These are phyloP conservation scores for Drosophila dives DNA, from an alignment of 2,888 invertebrate genomes.

Conservation along the genomic window DNA sequence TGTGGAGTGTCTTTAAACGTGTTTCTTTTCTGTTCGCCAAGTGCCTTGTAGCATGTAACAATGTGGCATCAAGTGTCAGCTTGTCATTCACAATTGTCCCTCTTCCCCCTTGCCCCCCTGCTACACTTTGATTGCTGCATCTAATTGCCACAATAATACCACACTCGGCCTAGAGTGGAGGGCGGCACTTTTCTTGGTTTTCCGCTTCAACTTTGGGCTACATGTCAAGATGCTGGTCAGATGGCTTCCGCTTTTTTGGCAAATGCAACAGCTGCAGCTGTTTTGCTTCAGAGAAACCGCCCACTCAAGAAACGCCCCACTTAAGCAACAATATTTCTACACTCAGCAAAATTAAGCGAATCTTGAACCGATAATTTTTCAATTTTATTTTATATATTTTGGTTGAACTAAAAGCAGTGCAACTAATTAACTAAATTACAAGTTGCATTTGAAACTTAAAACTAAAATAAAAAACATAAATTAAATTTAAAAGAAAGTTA, in stretches of 20 bases:
- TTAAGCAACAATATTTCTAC: not conserved
- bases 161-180: conserved; percentile 11
- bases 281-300: conserved; percentile 43
- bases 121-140: conserved; percentile 26
- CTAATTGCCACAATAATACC: conserved; percentile 47
- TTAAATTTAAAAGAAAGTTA: too few species aligned
- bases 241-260: conserved; percentile 47
- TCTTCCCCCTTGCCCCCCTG: conserved; percentile 3
- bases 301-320: not conserved
- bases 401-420: not conserved
- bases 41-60: conserved; percentile 14
- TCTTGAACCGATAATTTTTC: not conserved
- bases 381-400: not conserved
- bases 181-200: conserved; percentile 37
- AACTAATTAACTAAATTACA: not conserved
- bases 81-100: conserved; percentile 30
- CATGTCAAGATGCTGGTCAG: conserved; percentile 66
- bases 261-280: conserved; percentile 61
- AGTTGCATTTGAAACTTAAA: not conserved
- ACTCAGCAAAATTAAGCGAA: conserved; percentile 12
- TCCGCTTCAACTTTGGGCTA: conserved; percentile 68
- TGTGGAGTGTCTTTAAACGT: conserved; percentile 24
- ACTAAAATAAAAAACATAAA: not conserved
- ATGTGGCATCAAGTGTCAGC: conserved; percentile 35
- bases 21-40: conserved; percentile 41